Percentiles rank a stretch among this genome's conserved stretches.
Evolutionary conservation across 2,797 vertebrate species (phyloP).

Genomic region (Anguilla pacifica): DNA sequence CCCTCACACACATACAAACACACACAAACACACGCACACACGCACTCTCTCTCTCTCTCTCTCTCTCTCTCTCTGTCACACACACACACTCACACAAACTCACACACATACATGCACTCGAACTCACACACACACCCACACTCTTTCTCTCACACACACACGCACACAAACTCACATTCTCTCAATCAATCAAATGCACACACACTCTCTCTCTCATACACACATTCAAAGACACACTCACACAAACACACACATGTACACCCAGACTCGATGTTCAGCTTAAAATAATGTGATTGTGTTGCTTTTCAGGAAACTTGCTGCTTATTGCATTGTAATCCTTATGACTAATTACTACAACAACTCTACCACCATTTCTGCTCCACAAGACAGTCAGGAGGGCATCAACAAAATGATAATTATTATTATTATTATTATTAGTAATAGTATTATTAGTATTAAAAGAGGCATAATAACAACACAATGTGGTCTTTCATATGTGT

Average conservation of each 20-base stretch:
- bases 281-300: neutral
- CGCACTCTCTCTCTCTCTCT: no score
- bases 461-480: neutral
- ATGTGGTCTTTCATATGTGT: neutral
- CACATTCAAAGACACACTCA: neutral
- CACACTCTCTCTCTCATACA: neutral
- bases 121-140: neutral
- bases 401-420: no score
- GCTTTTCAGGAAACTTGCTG: neutral
- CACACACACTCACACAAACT: neutral
- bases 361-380: no score
- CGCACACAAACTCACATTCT: neutral
- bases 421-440: neutral
- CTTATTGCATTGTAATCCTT: neutral
- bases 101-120: neutral
- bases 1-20: neutral
- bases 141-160: neutral
- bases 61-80: conserved; percentile 52
- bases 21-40: conserved; percentile 14
- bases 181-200: neutral
- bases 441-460: no score
- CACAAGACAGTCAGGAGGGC: no score
- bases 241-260: neutral
- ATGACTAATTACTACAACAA: neutral
- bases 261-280: neutral